Conservation (phyloP, 30 jellyfish, hydroid and myxozoan species). For the Hydractinia echinata region DNA sequence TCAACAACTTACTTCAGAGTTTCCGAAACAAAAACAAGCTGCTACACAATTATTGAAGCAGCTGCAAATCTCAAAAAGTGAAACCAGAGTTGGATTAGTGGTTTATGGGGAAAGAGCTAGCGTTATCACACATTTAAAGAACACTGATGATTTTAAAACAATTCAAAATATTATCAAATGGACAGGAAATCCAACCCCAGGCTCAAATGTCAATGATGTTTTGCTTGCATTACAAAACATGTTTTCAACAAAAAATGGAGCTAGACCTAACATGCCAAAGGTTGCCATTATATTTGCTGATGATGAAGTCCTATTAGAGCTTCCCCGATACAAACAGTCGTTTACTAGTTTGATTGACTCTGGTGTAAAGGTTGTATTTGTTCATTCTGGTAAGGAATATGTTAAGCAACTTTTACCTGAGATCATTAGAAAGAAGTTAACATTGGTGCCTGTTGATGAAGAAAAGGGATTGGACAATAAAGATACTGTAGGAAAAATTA, state of each 20-base stretch:
- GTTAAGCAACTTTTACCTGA: background rate
- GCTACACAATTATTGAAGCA: background rate
- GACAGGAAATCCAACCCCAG: background rate
- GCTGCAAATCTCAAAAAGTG: background rate
- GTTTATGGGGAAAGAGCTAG: background rate
- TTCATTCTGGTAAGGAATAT: background rate
- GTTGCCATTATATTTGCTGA: constrained; percentile 42
- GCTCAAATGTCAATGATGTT: background rate
- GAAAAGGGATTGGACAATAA: background rate
- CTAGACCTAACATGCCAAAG: constrained; percentile 51
- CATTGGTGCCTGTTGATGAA: background rate
- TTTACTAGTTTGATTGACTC: background rate
- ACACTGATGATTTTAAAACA: background rate
- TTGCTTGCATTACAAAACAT: background rate
- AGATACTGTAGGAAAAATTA: background rate
- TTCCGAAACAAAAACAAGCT: constrained; percentile 15
- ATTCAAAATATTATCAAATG: background rate
- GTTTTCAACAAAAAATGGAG: constrained; percentile 46
- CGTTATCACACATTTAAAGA: background rate
- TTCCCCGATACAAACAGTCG: background rate
- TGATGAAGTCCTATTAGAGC: background rate
- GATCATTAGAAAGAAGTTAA: constrained; percentile 3
- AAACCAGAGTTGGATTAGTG: constrained; percentile 3
- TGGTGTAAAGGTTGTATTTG: constrained; percentile 1
- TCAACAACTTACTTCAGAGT: background rate